phyloP scores from a whole-genome alignment of 2,113 vertebrate species.

The Empidonax traillii region DNA sequence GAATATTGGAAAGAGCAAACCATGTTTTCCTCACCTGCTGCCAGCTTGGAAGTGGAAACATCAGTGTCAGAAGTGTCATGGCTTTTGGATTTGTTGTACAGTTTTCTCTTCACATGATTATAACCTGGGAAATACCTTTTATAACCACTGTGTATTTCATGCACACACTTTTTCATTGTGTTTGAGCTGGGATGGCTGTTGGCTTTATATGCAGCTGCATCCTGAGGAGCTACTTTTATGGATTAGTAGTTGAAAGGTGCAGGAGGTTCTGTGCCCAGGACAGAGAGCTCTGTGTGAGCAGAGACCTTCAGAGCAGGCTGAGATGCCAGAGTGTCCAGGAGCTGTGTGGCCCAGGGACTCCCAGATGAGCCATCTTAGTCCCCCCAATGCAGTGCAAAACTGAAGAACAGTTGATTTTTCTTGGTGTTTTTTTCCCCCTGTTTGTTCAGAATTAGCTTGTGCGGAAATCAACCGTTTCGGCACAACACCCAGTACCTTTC shows the following conservation, averaged over 20 bases:
- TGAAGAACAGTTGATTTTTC: not conserved
- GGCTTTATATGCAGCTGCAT: not conserved
- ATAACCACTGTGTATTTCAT: not conserved
- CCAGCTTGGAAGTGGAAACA: not conserved
- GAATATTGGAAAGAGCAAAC: not conserved
- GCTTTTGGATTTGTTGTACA: not conserved
- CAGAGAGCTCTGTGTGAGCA: not conserved
- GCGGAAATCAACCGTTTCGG: not conserved
- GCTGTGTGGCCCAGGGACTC: not conserved
- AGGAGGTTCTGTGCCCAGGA: not conserved
- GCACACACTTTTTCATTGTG: not conserved
- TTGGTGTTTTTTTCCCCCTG: rapidly evolving
- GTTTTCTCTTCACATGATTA: not conserved
- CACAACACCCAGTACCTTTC: not conserved
- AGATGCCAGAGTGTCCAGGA: not conserved
- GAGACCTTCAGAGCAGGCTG: not conserved
- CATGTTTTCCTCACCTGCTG: not conserved
- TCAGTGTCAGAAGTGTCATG: not conserved
- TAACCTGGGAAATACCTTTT: not conserved
- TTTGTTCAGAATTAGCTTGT: not conserved
- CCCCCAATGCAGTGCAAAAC: not conserved
- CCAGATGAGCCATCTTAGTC: no score
- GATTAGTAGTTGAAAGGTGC: not conserved
- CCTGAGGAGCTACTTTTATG: not conserved
- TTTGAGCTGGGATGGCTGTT: not conserved